Evolutionary conservation across 2,888 invertebrate genomes (phyloP).

Genomic region (Micropterix aruncella): DNA sequence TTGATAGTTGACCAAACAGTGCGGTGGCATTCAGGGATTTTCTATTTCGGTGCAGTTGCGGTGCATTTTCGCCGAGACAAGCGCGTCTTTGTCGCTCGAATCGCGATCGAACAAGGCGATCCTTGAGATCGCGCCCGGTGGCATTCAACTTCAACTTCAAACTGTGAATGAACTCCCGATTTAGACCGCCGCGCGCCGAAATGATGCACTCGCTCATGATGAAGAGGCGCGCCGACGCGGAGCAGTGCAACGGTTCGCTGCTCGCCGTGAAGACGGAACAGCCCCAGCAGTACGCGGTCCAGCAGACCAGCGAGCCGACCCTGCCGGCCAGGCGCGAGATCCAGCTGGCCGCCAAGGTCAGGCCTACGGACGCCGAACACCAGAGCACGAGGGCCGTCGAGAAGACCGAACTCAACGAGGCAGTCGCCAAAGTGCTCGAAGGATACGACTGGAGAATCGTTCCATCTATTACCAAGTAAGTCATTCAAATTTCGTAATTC

Average conservation of each 20-base stretch:
- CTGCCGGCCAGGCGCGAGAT: not conserved
- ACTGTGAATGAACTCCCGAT: no score
- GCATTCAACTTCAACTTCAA: not conserved
- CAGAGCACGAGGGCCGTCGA: no score
- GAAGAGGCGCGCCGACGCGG: no score
- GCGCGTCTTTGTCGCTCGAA: not conserved
- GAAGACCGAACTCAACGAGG: not conserved
- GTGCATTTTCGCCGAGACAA: not conserved
- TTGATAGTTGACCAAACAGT: not conserved
- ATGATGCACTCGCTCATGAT: no score
- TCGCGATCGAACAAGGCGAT: not conserved
- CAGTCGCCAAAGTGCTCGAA: not conserved
- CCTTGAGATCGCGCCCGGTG: not conserved
- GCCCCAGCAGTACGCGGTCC: not conserved
- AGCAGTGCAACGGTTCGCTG: no score
- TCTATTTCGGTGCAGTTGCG: not conserved
- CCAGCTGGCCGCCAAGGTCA: not conserved
- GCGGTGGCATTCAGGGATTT: not conserved
- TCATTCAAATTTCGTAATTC: not conserved
- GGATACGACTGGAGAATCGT: not conserved
- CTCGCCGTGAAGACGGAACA: not conserved
- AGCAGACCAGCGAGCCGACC: not conserved
- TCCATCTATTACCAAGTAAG: not conserved
- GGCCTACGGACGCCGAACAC: not conserved
- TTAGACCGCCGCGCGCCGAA: no score